A percentile compares a stretch with the other conserved stretches of the same genome.
These are phyloP conservation scores for Argyresthia albistria DNA, from an alignment of 2,888 invertebrate genomes.

Conservation along the genomic window DNA sequence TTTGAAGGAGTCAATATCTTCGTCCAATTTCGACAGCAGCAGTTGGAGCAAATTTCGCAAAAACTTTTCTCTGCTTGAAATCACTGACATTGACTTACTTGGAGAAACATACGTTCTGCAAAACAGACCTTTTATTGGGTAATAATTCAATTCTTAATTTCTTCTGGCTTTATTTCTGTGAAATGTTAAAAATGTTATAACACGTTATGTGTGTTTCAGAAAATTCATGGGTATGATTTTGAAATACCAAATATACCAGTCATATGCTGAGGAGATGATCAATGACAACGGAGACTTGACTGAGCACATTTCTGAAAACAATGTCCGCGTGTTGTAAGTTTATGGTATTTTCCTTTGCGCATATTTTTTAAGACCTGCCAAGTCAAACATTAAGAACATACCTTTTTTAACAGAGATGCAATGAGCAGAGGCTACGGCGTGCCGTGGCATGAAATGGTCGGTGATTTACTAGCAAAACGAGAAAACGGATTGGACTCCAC, in stretches of 20 bases:
- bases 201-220: conserved; percentile 36
- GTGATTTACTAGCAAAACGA: conserved; percentile 53
- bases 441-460: conserved; percentile 62
- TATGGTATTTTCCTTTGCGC: neutral
- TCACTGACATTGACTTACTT: conserved; percentile 60
- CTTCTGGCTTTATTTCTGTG: neutral
- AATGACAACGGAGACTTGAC: conserved; percentile 56
- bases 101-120: conserved; percentile 61
- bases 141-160: conserved; percentile 15
- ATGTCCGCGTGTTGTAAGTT: conserved; percentile 53
- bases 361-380: neutral
- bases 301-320: conserved; percentile 45
- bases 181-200: neutral
- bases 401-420: conserved; percentile 34
- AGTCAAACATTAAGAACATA: neutral
- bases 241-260: conserved; percentile 71
- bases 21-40: conserved; percentile 31
- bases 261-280: conserved; percentile 56
- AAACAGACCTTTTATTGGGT: conserved; percentile 72
- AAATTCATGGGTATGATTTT: conserved; percentile 70
- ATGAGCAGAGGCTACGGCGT: conserved; percentile 59
- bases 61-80: conserved; percentile 55
- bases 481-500: conserved; percentile 62
- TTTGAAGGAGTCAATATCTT: conserved; percentile 42
- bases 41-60: conserved; percentile 68